Base-by-base conservation (phyloP, 2,888 invertebrate genomes). In the Drosophila buzzatii region DNA sequence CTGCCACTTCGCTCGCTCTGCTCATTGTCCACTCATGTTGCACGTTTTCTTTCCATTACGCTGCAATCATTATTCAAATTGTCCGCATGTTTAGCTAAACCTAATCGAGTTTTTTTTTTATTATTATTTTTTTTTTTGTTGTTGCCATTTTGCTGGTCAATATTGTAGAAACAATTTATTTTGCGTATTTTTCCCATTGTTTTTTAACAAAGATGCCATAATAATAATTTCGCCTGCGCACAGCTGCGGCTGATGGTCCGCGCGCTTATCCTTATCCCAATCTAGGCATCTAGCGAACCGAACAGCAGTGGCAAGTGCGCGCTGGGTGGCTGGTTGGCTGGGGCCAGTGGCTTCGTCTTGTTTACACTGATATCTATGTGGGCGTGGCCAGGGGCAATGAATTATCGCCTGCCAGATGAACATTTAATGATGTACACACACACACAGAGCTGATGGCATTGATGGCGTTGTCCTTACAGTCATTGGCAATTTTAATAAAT, bases 371-470 rank as follows among this genome's bases (percentile, higher is more conserved):
- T 63, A 52, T 52, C 31, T 57, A 27, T 52, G 37, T 16, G 44
- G 82, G 79, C 74, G 74, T 74, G 79, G 63, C 79, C 27, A 8
- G 63, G 16, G 52, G 55, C 53, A 57, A 85, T 85, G 90, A 90
- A 88, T 90, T 90, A 85, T 90, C 82, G 89, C 67, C 83, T 67
- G 85, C 75, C 90, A 82, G 89, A 88, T 90, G 85, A 85, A 88
- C 85, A 77, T 90, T 85, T 85, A 85, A 85, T 85, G 90, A 90
- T 90, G 85, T 85, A 89, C 90, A 79, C 71, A 76, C 31, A 33
- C 49, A 49, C 49, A 49, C 49, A 16, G 47, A 47, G 18, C 10
- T 39, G 70, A 60, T 60, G 68, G 20, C 81, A 80, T 82, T 57
- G 57, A 89, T 76, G 76, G 51, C 65, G 76, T 57, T 74, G 70